Base-by-base conservation (phyloP, 2,888 invertebrate genomes). In the Abscondita cerata region DNA sequence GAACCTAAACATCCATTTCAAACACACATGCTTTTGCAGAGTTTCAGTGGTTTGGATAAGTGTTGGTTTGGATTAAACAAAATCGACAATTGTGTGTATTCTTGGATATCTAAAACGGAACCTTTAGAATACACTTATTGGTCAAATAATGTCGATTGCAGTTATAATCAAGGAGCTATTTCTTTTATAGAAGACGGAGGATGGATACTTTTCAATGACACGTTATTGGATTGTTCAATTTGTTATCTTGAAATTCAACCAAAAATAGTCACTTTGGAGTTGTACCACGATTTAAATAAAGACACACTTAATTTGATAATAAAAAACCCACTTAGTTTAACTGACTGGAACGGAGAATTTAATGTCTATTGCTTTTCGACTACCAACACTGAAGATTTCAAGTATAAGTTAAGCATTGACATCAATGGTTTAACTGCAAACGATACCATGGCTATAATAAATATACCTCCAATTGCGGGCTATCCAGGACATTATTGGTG, bases 401-500 rank as follows among this genome's bases (percentile, higher is more conserved):
- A 44, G 8, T 16, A 15, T 11, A 51, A 41, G 12, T n/a, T 34
- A 20, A 12, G 6, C 1, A 11, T 20, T 5, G 9, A 51, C 19
- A 12, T 11, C 12, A 13, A 12, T 2, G 31, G 8, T 16, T n/a
- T 52, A 9, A 16, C 40, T 18, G 25, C 47, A 48, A 48, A 48
- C 20, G 12, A 19, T 12, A 25, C 48, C 1, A 19, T 33, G 19
- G 8, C 12, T 33, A 12, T 33, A 18, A 2, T 25, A 0, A n/a
- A 50, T 33, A 6, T 53, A 36, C 3, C 5, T n/a, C 15, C 11
- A 31, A 2, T 36, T 33, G 1, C 5, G 15, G 9, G 54, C 41
- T 52, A 52, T 59, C 59, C 59, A 2, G 65, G 66, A 4, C 51
- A 59, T 12, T 68, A 68, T 38, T 68, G 70, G 68, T 70, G 70